Base-by-base conservation (phyloP, 2,797 vertebrate genomes). In the Clarias platycephalus region DNA sequence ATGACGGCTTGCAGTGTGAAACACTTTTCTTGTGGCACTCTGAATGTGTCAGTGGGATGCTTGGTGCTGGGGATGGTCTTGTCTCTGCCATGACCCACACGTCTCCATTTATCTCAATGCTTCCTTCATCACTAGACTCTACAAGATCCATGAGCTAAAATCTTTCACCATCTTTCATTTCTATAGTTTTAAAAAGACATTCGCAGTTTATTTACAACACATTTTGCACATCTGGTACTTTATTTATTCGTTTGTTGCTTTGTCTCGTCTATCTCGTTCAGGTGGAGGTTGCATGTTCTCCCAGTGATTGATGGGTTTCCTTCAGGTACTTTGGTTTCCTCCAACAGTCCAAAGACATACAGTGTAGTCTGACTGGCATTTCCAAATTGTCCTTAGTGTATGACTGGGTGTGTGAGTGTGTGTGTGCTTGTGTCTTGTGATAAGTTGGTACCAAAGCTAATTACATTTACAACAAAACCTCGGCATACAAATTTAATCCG, bases 11-110 rank as follows among this genome's bases (percentile, higher is more conserved):
- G 63, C 76, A 91, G 91, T 85, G 90, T 92, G 92, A 90, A 92
- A 86, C 88, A 88, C 91, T 91, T 63, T 92, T 88, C 91, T 90
- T 88, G 88, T 91, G 88, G 67, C 79, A 83, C 86, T 91, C 89
- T 92, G 93, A 91, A 86, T 82, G 79, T 80, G 83, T 67, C 86
- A 85, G 86, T 84, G 67, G 88, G 88, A 76, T 87, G 88, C 79
- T 83, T 88, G 82, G 76, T 80, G 81, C 91, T 84, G 81, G 63
- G 71, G 64, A 62, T 55, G 58, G 37, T 79, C 83, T 85, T 79
- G 34, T 80, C 70, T 44, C 44, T 31, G 24, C 80, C 40, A 74
- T 57, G 67, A 79, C 40, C 81, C 83, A 64, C 84, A 85, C 64
- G 63, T 86, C 53, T 53, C 66, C 80, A 84, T 83, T 66, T 68